Percentiles rank a stretch among this genome's conserved stretches.
These are phyloP conservation scores for Eleginops maclovinus DNA, from an alignment of 2,113 vertebrate genomes.

Conservation along the genomic window DNA sequence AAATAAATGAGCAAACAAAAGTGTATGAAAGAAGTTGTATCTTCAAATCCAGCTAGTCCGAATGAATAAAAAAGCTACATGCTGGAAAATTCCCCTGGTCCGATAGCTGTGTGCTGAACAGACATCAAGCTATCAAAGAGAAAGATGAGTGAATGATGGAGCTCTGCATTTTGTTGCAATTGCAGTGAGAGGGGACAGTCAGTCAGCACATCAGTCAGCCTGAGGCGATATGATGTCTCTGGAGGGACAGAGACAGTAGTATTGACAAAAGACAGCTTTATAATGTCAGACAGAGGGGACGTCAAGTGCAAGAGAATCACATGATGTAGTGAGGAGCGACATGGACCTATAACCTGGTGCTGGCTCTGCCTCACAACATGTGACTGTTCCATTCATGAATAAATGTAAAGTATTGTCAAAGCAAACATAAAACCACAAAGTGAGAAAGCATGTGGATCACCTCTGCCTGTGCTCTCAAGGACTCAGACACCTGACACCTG, in stretches of 20 bases:
- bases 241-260: slow-evolving; percentile 14
- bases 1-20: not conserved
- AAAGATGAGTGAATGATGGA: slow-evolving; percentile 1
- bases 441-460: not conserved
- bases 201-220: slow-evolving; percentile 33
- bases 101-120: not conserved
- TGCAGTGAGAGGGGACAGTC: not conserved
- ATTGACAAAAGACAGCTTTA: slow-evolving; percentile 11
- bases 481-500: slow-evolving; percentile 53
- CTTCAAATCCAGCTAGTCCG: not conserved
- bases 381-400: not conserved
- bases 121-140: not conserved
- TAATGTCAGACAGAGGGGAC: slow-evolving; percentile 32
- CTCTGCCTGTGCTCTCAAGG: slow-evolving; percentile 37
- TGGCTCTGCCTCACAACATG: slow-evolving; percentile 3
- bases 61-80: not conserved
- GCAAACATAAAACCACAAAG: slow-evolving; percentile 11
- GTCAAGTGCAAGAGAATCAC: not conserved
- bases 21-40: not conserved
- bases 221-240: slow-evolving; percentile 17
- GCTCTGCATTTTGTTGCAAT: not conserved
- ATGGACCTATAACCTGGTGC: slow-evolving; percentile 30
- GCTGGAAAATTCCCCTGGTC: not conserved
- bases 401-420: not conserved
- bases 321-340: not conserved